Conservation (phyloP, 1,140 invertebrate species). For the Cydia amplana region DNA sequence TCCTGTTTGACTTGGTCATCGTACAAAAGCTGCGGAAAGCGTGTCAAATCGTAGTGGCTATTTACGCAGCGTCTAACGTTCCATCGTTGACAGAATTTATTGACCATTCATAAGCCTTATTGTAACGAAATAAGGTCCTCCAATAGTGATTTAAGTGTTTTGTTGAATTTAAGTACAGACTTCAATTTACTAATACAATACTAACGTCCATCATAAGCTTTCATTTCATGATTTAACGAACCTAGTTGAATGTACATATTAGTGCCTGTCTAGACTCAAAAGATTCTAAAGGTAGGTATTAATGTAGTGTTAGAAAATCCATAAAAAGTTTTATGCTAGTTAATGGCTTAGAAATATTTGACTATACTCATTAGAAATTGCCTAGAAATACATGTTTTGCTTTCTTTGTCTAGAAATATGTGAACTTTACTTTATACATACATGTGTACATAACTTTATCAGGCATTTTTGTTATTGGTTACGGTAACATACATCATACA, state of each 20-base stretch:
- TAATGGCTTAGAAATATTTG: no score
- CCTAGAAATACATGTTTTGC: no score
- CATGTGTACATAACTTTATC: no score
- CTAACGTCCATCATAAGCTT: neutral
- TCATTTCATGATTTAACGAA: neutral
- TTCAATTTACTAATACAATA: slow-evolving; percentile 7
- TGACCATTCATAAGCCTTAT: no score
- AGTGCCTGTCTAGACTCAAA: neutral
- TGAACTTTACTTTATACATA: no score
- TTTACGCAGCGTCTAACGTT: neutral
- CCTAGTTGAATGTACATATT: neutral
- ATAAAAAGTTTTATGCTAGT: no score
- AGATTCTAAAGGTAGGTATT: neutral
- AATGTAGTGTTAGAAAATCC: neutral
- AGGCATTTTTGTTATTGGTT: neutral
- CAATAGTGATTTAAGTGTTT: no score
- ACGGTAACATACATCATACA: neutral
- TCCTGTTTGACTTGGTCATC: slow-evolving; percentile 12
- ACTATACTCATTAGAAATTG: no score
- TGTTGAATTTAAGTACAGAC: neutral
- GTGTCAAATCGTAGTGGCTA: neutral
- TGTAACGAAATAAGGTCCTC: no score
- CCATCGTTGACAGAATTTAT: neutral
- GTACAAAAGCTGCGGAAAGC: neutral
- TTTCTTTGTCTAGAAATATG: no score